Conservation (phyloP, 2,113 vertebrate genomes). For the Haemorhous mexicanus region DNA sequence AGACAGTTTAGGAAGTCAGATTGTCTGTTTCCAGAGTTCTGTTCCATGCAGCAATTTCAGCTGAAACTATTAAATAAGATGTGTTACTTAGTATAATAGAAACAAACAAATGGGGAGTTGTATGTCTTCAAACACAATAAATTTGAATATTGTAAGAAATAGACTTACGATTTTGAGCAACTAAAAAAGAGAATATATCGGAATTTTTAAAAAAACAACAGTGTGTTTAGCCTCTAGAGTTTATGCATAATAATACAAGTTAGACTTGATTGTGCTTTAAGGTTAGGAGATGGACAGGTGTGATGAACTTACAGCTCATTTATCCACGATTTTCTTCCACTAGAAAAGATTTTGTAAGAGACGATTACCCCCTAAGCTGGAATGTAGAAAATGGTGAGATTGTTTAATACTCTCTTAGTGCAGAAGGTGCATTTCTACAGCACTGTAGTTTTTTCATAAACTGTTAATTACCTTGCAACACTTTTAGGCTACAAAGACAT, state of each 20-base stretch:
- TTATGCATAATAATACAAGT: not conserved
- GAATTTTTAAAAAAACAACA: not conserved
- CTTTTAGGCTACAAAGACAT: not conserved
- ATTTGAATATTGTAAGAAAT: not conserved
- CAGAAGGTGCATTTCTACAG: not conserved
- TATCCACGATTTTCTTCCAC: not conserved
- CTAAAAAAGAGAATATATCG: not conserved
- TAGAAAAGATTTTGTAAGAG: not conserved
- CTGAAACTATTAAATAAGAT: not conserved
- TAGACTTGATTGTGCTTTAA: not conserved
- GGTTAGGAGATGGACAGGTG: not conserved
- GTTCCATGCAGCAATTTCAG: not conserved
- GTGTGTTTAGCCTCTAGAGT: not conserved
- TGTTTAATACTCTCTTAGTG: not conserved
- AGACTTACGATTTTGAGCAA: not conserved
- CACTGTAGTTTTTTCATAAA: not conserved
- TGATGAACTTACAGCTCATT: not conserved
- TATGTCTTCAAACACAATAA: not conserved
- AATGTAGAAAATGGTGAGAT: not conserved
- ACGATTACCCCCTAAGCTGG: not conserved
- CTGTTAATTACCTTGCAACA: not conserved
- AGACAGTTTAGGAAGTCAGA: constrained; percentile 4
- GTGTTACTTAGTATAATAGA: not conserved
- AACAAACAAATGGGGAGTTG: not conserved
- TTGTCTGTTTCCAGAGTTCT: not conserved